Percentiles rank a stretch among this genome's conserved stretches.
phyloP scores from a whole-genome alignment of 2,888 invertebrate genomes.

The Hirtodrosophila histrioides region DNA sequence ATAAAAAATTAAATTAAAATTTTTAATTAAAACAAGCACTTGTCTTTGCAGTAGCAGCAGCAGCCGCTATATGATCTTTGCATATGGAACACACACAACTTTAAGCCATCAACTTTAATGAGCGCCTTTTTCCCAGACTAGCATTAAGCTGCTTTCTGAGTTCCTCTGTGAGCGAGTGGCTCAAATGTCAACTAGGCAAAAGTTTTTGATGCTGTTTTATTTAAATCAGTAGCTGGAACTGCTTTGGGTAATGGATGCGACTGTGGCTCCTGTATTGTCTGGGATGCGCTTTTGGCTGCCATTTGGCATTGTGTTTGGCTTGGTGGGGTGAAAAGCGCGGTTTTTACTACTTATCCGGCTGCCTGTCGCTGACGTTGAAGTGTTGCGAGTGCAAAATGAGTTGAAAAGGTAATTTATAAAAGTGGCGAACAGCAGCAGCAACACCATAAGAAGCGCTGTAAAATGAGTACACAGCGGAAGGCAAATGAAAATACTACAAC shows the following conservation, averaged over 20 bases:
- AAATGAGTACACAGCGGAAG: constrained; percentile 1
- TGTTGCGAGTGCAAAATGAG: constrained; percentile 55
- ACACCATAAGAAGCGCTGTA: constrained; percentile 3
- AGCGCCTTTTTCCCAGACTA: constrained; percentile 4
- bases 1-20: constrained; percentile 68
- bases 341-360: constrained; percentile 9
- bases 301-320: constrained; percentile 39
- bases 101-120: constrained; percentile 64
- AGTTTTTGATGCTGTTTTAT: constrained; percentile 42
- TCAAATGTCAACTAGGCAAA: constrained; percentile 52
- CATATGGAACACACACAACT: constrained; percentile 28
- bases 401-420: constrained; percentile 68
- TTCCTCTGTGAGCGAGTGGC: not conserved
- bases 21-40: constrained; percentile 77
- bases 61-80: constrained; percentile 28
- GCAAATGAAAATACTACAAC: constrained; percentile 5
- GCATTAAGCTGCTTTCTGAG: not conserved
- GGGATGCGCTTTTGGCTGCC: constrained; percentile 47
- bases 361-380: constrained; percentile 45
- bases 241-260: constrained; percentile 4
- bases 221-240: constrained; percentile 44
- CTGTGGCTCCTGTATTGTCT: constrained; percentile 22
- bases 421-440: constrained; percentile 30
- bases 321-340: not conserved
- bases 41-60: constrained; percentile 31